Conservation (phyloP, 2,797 vertebrate species). For the Vespertilio murinus region DNA sequence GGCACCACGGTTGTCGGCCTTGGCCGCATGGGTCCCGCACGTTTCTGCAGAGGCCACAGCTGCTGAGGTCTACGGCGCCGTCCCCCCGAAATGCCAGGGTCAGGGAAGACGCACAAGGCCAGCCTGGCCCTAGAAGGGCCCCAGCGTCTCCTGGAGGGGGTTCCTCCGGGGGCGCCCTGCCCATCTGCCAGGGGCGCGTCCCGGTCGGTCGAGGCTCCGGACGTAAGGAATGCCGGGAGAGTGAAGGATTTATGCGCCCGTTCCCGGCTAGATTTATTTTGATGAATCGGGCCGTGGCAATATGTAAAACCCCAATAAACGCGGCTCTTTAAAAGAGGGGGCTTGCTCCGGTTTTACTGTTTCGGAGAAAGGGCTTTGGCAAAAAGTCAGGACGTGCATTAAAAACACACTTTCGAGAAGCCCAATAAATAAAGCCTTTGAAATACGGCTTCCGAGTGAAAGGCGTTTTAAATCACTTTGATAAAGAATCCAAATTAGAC, state of each 20-base stretch:
- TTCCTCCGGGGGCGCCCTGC: background rate
- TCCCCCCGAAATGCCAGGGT: constrained; percentile 50
- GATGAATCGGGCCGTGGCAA: constrained; percentile 83
- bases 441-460: constrained; percentile 86
- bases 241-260: constrained; percentile 83
- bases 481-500: constrained; percentile 87
- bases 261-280: constrained; percentile 84
- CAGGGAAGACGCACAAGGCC: constrained; percentile 53
- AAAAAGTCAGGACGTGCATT: constrained; percentile 89
- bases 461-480: constrained; percentile 88
- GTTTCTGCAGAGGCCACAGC: constrained; percentile 43
- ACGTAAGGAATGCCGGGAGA: constrained; percentile 46
- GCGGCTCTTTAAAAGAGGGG: constrained; percentile 79
- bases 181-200: constrained; percentile 67
- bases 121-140: background rate
- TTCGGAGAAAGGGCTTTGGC: constrained; percentile 85
- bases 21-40: background rate
- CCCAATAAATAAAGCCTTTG: constrained; percentile 88
- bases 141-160: background rate
- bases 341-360: constrained; percentile 77
- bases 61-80: constrained; percentile 61
- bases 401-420: constrained; percentile 87
- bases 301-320: constrained; percentile 87
- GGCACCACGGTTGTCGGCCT: constrained; percentile 32
- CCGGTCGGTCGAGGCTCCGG: constrained; percentile 38